Percentiles rank a stretch among this genome's conserved stretches.
These are phyloP conservation scores for Trematomus loennbergii DNA, from an alignment of 2,113 vertebrate genomes.

Conservation along the genomic window DNA sequence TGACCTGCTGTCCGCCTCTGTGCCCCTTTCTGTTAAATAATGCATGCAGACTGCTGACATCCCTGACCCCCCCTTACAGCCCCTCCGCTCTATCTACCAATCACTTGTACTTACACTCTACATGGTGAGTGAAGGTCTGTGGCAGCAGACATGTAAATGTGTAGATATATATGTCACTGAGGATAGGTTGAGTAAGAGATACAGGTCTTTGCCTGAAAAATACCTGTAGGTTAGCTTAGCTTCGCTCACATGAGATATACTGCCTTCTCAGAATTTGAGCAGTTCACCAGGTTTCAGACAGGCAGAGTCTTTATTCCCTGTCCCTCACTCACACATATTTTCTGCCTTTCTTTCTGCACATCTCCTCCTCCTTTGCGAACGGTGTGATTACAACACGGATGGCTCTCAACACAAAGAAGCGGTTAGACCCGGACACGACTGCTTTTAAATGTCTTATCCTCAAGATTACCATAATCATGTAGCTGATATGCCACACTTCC, in stretches of 20 bases:
- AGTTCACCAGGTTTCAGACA: background rate
- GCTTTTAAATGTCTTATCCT: slow-evolving; percentile 19
- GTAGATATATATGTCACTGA: background rate
- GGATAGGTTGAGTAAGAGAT: slow-evolving; percentile 15
- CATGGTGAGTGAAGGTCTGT: slow-evolving; percentile 54
- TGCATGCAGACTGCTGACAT: slow-evolving; percentile 62
- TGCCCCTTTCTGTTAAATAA: slow-evolving; percentile 64
- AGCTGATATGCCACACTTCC: background rate
- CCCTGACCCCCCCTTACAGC: slow-evolving; percentile 54
- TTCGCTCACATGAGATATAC: background rate
- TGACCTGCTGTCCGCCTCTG: slow-evolving; percentile 46
- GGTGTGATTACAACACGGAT: slow-evolving; percentile 31
- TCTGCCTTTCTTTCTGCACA: background rate
- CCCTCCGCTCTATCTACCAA: slow-evolving; percentile 49
- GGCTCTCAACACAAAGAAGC: slow-evolving; percentile 32
- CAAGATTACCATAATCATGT: slow-evolving; percentile 37
- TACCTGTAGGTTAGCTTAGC: background rate
- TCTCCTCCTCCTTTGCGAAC: slow-evolving; percentile 22
- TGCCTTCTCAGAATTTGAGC: background rate
- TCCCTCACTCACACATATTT: background rate
- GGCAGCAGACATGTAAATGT: slow-evolving; percentile 58
- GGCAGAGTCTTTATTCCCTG: background rate
- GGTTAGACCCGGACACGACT: slow-evolving; percentile 19
- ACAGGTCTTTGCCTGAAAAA: background rate
- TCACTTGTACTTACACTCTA: slow-evolving; percentile 61